These are phyloP conservation scores for Myripristis murdjan DNA, from an alignment of 2,797 vertebrate species.

Conservation along the genomic window DNA sequence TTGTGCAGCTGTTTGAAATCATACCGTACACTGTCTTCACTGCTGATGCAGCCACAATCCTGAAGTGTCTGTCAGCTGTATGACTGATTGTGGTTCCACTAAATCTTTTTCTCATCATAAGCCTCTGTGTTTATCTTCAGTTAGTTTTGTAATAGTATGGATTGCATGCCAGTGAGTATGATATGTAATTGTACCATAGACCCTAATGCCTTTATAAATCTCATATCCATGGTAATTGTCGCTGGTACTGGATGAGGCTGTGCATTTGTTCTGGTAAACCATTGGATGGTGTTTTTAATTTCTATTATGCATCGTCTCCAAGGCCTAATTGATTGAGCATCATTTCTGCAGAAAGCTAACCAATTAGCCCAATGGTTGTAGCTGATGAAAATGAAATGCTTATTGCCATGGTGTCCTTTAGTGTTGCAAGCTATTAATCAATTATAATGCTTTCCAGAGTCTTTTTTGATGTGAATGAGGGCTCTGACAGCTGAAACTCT, in stretches of 20 bases:
- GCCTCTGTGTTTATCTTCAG: slow-evolving; percentile 28
- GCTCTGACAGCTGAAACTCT: too few species aligned
- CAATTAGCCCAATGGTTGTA: background rate
- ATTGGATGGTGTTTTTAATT: slow-evolving; percentile 42
- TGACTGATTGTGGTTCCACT: slow-evolving; percentile 12
- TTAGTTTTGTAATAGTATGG: slow-evolving; percentile 18
- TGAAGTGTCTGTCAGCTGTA: background rate
- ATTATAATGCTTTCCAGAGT: background rate
- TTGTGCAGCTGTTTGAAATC: background rate
- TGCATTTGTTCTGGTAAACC: slow-evolving; percentile 15
- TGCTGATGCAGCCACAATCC: slow-evolving; percentile 6
- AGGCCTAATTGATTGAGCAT: slow-evolving; percentile 27
- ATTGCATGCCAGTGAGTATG: slow-evolving; percentile 26
- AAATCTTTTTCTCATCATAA: slow-evolving; percentile 25
- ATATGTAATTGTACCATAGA: slow-evolving; percentile 9
- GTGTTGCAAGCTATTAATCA: slow-evolving; percentile 1
- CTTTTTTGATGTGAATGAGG: background rate
- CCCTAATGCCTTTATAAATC: slow-evolving; percentile 38
- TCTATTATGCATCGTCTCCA: slow-evolving; percentile 24
- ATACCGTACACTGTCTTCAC: background rate
- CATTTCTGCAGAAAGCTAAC: slow-evolving; percentile 14
- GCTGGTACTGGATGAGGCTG: slow-evolving; percentile 21
- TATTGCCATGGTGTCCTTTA: background rate
- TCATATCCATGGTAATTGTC: slow-evolving; percentile 20
- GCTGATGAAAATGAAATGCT: slow-evolving; percentile 16